Evolutionary conservation across 2,797 vertebrate genomes (phyloP), one percentile per base, ranked within the genome.

Genomic region (Agapornis canus): DNA sequence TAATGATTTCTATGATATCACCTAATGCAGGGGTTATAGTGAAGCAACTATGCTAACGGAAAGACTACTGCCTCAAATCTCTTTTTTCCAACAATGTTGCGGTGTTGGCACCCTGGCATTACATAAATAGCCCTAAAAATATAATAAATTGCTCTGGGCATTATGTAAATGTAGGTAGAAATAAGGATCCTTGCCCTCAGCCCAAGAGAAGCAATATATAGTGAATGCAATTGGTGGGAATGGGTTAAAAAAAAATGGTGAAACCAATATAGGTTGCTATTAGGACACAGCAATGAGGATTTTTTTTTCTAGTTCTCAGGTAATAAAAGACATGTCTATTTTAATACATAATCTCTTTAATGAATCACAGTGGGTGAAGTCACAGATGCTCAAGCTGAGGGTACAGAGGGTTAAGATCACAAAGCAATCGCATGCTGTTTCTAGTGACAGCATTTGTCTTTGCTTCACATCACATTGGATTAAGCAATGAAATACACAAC

Each of bases 381-480:
- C 86, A 79, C 94, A 95, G 89, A 89, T 80, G 75, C 65, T 94
- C 56, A 59, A 82, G 54, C 75, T 73, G 68, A 64, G 43, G 47
- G 25, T 63, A 40, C 31, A 43, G 63, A 65, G 66, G 60, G 78
- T 96, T 96, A 85, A 87, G 64, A 92, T 35, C 84, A 95, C 89
- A 91, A 85, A 91, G 72, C 17, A 52, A 45, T 32, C 61, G 88
- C 92, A 60, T 40, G 87, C 82, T 94, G 87, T 57, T 93, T 56
- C 45, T 77, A 61, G 26, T 75, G 89, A 86, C 79, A 95, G 76
- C 69, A 71, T 90, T 92, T 86, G 71, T 89, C 91, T 92, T 78
- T 91, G 79, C 68, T 88, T 86, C 84, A 86, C 26, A 72, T 79
- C 57, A 43, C 61, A 49, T 6, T 47, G 59, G 17, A 42, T 12